A percentile compares a stretch with the other conserved stretches of the same genome.
Conservation (phyloP, 1,140 invertebrate genomes). For the Drosophila subobscura region DNA sequence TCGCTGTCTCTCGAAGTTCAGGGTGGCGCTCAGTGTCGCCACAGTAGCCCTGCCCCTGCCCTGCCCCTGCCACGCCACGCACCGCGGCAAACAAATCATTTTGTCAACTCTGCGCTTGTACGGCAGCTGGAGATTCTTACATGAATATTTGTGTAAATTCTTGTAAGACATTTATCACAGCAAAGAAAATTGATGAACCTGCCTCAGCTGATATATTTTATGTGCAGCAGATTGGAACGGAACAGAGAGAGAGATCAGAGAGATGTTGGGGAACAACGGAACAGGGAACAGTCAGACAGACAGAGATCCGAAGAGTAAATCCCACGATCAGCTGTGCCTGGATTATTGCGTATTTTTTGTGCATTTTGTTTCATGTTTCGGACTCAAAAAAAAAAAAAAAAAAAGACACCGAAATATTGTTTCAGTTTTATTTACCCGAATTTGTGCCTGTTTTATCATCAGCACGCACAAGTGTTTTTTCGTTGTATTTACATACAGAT, state of each 20-base stretch:
- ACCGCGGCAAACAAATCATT: slow-evolving; percentile 65
- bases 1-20: slow-evolving; percentile 60
- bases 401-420: slow-evolving; percentile 61
- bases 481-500: slow-evolving; percentile 56
- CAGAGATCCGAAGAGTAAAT: too few species aligned
- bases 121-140: slow-evolving; percentile 47
- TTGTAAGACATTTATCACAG: slow-evolving; percentile 75
- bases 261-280: slow-evolving; percentile 14
- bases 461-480: slow-evolving; percentile 73
- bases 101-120: slow-evolving; percentile 61
- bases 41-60: slow-evolving; percentile 1
- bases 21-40: slow-evolving; percentile 69
- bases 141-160: slow-evolving; percentile 71
- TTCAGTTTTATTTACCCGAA: slow-evolving; percentile 72
- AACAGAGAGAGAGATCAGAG: slow-evolving; percentile 18
- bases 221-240: slow-evolving; percentile 1
- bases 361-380: background rate
- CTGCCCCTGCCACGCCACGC: background rate
- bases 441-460: slow-evolving; percentile 69
- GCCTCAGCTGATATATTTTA: slow-evolving; percentile 44
- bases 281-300: too few species aligned
- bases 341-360: slow-evolving; percentile 4
- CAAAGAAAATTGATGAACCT: slow-evolving; percentile 70
- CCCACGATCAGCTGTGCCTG: too few species aligned
- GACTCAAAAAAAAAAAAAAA: too few species aligned